A percentile compares a stretch with the other conserved stretches of the same genome.
These are phyloP conservation scores for Gastracanthus pulcherrimus DNA, from an alignment of 2,888 invertebrate genomes.

Conservation along the genomic window DNA sequence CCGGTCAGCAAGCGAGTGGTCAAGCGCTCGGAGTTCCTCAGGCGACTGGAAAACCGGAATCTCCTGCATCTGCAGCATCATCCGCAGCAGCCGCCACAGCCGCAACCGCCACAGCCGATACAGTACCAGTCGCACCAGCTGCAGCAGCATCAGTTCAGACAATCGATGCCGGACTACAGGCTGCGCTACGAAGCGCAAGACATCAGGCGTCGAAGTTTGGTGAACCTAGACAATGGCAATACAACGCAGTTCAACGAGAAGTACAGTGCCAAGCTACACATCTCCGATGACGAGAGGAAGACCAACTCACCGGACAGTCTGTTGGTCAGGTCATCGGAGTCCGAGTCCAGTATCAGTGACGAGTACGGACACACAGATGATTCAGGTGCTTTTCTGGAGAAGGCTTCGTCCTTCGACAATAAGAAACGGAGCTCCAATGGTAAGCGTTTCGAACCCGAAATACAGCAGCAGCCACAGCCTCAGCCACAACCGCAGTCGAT, in stretches of 20 bases:
- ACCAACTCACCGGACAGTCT: slow-evolving; percentile 76
- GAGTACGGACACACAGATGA: slow-evolving; percentile 79
- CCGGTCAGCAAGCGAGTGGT: slow-evolving; percentile 65
- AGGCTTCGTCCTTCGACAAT: slow-evolving; percentile 75
- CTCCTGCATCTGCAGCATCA: slow-evolving; percentile 60
- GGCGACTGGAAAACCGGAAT: slow-evolving; percentile 67
- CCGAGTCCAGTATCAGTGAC: slow-evolving; percentile 69
- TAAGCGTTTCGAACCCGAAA: slow-evolving; percentile 50
- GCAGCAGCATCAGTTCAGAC: slow-evolving; percentile 49
- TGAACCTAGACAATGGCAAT: slow-evolving; percentile 57
- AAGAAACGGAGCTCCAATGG: slow-evolving; percentile 71
- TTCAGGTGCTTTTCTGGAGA: slow-evolving; percentile 77
- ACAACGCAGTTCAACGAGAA: slow-evolving; percentile 49
- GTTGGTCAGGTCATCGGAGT: slow-evolving; percentile 75
- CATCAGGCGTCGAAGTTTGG: slow-evolving; percentile 59
- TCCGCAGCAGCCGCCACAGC: slow-evolving; percentile 41
- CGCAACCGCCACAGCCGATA: slow-evolving; percentile 36
- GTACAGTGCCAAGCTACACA: slow-evolving; percentile 41
- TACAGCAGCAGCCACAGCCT: slow-evolving; percentile 72
- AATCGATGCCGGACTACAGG: slow-evolving; percentile 64
- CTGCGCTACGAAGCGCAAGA: slow-evolving; percentile 69
- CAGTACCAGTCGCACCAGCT: slow-evolving; percentile 47
- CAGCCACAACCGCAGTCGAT: slow-evolving; percentile 50
- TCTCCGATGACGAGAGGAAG: slow-evolving; percentile 75
- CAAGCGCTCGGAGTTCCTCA: slow-evolving; percentile 71